These are phyloP conservation scores for Trichonephila inaurata DNA, from an alignment of 1,140 invertebrate genomes.

Conservation along the genomic window DNA sequence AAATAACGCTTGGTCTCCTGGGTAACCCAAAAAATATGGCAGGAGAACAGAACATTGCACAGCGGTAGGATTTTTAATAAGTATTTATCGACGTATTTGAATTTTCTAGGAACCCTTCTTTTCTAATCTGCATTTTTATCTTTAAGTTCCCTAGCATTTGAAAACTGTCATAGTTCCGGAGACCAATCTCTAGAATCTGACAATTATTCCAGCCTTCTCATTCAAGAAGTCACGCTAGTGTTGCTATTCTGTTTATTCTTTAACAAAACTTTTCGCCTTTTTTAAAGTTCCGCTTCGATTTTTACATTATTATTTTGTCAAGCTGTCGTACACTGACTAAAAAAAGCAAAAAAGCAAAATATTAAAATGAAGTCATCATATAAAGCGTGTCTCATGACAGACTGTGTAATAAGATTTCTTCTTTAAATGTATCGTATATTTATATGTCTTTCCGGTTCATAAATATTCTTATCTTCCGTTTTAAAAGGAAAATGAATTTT, in stretches of 20 bases:
- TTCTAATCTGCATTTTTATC: conserved; percentile 41
- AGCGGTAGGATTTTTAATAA: conserved; percentile 11
- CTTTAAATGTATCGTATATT: background rate
- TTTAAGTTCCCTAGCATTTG: background rate
- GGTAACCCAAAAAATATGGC: conserved; percentile 6
- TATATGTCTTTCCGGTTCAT: background rate
- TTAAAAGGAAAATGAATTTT: too few relatives aligned
- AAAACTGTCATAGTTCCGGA: background rate
- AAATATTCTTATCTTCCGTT: background rate
- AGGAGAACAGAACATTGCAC: background rate
- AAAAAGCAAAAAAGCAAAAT: background rate
- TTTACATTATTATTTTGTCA: background rate
- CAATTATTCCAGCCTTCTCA: background rate
- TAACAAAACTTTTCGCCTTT: background rate
- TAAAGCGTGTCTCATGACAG: background rate
- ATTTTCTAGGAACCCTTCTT: conserved; percentile 27
- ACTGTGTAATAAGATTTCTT: background rate
- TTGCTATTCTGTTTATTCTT: background rate
- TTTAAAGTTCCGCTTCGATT: background rate
- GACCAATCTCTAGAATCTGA: conserved; percentile 4
- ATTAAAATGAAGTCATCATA: background rate
- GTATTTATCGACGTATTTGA: background rate
- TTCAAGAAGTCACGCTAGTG: background rate
- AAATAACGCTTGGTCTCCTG: conserved; percentile 19
- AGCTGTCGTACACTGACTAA: background rate